phyloP scores from a whole-genome alignment of 2,797 vertebrate species.

The Valencia hispanica region DNA sequence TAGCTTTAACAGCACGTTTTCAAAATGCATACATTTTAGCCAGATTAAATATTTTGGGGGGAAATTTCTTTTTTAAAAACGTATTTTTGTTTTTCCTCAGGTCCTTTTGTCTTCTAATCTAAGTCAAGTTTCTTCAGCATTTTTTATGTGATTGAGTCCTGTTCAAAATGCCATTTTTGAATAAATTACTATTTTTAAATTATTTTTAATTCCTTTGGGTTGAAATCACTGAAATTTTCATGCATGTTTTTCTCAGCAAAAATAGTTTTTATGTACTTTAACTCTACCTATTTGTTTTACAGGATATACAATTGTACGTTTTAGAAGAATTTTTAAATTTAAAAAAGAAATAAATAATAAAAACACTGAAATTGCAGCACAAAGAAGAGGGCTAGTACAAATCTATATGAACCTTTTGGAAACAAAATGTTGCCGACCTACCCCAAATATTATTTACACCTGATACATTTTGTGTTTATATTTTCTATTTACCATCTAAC shows the following conservation, averaged over 20 bases:
- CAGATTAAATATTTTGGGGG: no score
- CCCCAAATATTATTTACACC: background rate
- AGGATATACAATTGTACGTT: background rate
- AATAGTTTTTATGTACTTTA: background rate
- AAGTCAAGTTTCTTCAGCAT: background rate
- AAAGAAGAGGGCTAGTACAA: background rate
- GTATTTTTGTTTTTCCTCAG: background rate
- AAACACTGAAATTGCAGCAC: background rate
- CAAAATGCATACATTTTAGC: no score
- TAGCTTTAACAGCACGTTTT: background rate
- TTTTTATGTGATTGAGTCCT: background rate
- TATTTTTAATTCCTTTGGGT: background rate
- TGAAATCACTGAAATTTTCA: background rate
- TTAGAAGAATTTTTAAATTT: background rate
- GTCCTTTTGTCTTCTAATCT: background rate
- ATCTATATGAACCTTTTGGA: background rate
- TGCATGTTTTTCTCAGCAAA: background rate
- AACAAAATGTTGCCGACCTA: background rate
- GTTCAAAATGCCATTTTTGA: no score
- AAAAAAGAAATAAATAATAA: background rate
- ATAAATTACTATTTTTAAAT: background rate
- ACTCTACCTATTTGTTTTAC: background rate
- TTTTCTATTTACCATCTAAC: background rate
- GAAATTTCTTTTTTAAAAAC: background rate
- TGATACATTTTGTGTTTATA: background rate